Base-by-base conservation (phyloP, 2,113 vertebrate genomes). In the Dicaeum eximium region DNA sequence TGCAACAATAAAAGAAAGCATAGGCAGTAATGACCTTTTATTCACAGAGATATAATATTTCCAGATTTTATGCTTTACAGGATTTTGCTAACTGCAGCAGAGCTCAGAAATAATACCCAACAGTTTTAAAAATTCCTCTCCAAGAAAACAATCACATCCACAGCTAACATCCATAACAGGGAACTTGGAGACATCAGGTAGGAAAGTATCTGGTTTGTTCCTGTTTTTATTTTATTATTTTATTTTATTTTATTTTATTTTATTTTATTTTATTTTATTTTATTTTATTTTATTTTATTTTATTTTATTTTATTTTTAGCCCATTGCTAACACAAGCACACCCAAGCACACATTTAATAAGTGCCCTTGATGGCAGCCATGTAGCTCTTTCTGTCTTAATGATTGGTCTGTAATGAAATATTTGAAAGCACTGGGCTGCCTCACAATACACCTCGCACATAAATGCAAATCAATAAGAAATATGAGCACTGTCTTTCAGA, bases 391-490 rank as follows among this genome's bases (percentile, higher is more conserved):
- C 81, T 85, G 47, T 38, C 40, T 45, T 66, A 85, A 60, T 51
- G 80, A 88, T 0, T 71, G 57, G 53, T 66, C 37, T 85, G 40
- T 67, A 71, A 81, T 30, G 35, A 87, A 92, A 47, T 78, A 73
- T 38, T 87, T 92, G 60, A 87, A 83, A 84, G 44, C 81, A 85
- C 31, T 51, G 53, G n/a, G 53, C 53, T 79, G 70, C 53, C 48
- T 75, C 19, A 56, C 61, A 74, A n/a, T 33, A 69, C 9, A 38
- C 19, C 56, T 47, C 0, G 0, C 53, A 57, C 16, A 53, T 17
- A 91, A 94, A 81, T 40, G 47, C 74, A 90, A 74, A 93, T 71
- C 81, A 56, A 11, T 42, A 58, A 44, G 25, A 90, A 92, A 85
- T 64, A 67, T 0, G 2, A 93, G 48, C 42, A 12, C 37, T 35